phyloP scores from a whole-genome alignment of 2,113 vertebrate genomes.

The Psilopogon haemacephalus region DNA sequence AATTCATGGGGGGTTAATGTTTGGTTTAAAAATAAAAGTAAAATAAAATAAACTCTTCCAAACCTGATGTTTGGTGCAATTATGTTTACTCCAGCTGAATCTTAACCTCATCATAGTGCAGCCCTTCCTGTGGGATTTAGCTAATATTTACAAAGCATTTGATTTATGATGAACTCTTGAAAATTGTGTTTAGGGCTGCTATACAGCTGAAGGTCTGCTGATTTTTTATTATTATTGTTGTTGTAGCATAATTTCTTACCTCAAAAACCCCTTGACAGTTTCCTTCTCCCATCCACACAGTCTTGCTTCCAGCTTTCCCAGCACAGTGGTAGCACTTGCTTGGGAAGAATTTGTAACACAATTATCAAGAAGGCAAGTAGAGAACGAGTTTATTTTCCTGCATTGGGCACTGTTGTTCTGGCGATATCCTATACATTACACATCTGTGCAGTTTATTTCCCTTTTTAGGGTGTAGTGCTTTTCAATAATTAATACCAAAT shows the following conservation, averaged over 20 bases:
- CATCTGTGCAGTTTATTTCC: neutral
- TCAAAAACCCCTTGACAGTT: neutral
- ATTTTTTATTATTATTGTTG: neutral
- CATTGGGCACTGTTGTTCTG: neutral
- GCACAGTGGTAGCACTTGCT: neutral
- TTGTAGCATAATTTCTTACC: conserved; percentile 26
- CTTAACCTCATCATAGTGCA: neutral
- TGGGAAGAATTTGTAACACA: neutral
- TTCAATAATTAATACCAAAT: conserved; percentile 19
- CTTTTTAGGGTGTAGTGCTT: neutral
- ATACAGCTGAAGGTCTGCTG: conserved; percentile 2
- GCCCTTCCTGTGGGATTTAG: conserved; percentile 51
- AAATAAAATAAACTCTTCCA: conserved; percentile 51
- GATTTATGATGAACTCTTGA: conserved; percentile 34
- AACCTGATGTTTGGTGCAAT: conserved; percentile 20
- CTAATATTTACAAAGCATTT: conserved; percentile 39
- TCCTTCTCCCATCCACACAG: neutral
- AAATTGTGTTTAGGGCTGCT: neutral
- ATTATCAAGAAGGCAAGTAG: neutral
- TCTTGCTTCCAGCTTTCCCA: neutral
- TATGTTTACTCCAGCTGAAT: conserved; percentile 44
- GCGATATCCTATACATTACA: neutral
- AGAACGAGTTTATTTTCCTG: neutral
- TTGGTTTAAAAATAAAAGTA: conserved; percentile 58
- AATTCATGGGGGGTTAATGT: conserved; percentile 8